A percentile compares a stretch with the other conserved stretches of the same genome.
phyloP scores from a whole-genome alignment of 2,888 invertebrate genomes.

The Cantharis nigra region DNA sequence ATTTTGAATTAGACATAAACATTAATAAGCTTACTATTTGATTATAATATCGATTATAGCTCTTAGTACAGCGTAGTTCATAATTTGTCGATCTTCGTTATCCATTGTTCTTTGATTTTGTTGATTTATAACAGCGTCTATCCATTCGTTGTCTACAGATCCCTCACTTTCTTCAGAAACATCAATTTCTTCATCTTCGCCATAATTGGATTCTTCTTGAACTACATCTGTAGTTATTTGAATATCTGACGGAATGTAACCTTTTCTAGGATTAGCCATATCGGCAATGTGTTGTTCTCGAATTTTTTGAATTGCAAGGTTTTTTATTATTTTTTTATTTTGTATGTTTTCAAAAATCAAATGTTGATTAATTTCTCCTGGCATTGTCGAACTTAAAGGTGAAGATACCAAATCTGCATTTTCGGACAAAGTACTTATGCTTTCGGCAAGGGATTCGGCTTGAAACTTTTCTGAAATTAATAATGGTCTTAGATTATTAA shows the following conservation, averaged over 20 bases:
- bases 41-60: conserved; percentile 51
- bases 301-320: conserved; percentile 41
- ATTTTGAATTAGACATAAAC: neutral
- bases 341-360: neutral
- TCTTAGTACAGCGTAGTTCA: conserved; percentile 47
- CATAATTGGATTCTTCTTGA: neutral
- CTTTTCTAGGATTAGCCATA: conserved; percentile 43
- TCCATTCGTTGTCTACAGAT: conserved; percentile 9
- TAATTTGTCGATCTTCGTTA: conserved; percentile 38
- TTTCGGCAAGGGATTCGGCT: neutral
- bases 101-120: conserved; percentile 29
- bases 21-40: conserved; percentile 47
- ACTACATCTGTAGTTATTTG: neutral
- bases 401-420: neutral
- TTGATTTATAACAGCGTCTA: conserved; percentile 13
- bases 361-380: neutral
- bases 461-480: neutral
- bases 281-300: conserved; percentile 45
- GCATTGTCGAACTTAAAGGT: neutral
- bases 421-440: neutral
- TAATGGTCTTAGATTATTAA: too few relatives aligned
- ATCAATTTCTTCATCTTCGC: conserved; percentile 10
- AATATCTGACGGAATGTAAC: conserved; percentile 39
- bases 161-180: neutral
- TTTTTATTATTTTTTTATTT: conserved; percentile 24